Evolutionary conservation across 2,888 invertebrate genomes (phyloP), one percentile per base, ranked within the genome.

Genomic region (Tryphoninae sp.): DNA sequence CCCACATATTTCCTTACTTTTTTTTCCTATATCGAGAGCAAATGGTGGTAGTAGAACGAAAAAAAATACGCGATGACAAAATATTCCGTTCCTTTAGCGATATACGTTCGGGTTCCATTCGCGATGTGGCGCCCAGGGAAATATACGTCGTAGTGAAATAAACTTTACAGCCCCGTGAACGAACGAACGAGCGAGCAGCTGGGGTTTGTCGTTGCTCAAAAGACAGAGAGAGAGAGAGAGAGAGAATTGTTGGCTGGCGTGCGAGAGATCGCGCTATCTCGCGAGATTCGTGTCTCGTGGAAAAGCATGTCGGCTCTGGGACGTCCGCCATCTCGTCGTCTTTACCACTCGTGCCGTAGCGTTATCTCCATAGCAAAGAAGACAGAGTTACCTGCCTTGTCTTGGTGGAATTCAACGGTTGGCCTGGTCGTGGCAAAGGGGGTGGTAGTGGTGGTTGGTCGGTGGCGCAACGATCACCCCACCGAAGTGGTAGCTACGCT

Each of bases 241-340:
- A 26, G 53, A n/a, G 33, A 40, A 9, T n/a, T 49, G 72, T 51
- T 68, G 45, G 7, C 40, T 53, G 9, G 68, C 33, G 33, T 61
- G 79, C 78, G 85, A 84, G 78, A 83, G 84, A 85, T 86, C 84
- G 85, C 81, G 81, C 73, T 82, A 82, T 83, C 81, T 82, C 84
- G 78, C 65, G 78, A 78, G 82, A 82, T 82, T 82, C 76, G 79
- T 79, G 82, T 69, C 68, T 69, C 45, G 58, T 40, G 62, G 62
- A 76, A 77, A 76, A 76, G 51, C 62, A 23, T 65, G 58, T 61
- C 45, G 19, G 62, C 55, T 65, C 11, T 16, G 67, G 26, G 6
- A 19, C 77, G 61, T 42, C 59, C 49, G 58, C 74, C 79, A 74
- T 64, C 77, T 74, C 83, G 49, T 67, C 68, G 67, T 67, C 61